Evolutionary conservation across 2,888 invertebrate genomes (phyloP).

Genomic region (Acleris sparsana): DNA sequence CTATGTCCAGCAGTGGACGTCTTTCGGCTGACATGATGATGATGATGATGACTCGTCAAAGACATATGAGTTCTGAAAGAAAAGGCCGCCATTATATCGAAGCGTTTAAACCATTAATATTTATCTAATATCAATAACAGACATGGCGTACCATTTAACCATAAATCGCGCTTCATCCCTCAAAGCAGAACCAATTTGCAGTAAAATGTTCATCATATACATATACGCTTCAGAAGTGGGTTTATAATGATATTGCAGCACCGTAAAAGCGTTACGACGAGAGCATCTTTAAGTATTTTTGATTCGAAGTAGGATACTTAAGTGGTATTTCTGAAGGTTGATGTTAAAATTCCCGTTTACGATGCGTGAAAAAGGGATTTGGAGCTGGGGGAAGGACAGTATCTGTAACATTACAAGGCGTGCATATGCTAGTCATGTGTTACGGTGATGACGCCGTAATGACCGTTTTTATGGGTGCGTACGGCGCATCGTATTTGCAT

Average conservation of each 20-base stretch:
- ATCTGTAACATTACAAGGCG: constrained; percentile 48
- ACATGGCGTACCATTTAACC: constrained; percentile 21
- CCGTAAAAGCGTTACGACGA: constrained; percentile 57
- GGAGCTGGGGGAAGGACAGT: constrained; percentile 53
- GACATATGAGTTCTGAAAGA: too few relatives aligned
- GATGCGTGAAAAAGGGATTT: constrained; percentile 65
- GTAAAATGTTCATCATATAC: constrained; percentile 48
- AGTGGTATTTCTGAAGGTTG: constrained; percentile 56
- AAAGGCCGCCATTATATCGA: not conserved
- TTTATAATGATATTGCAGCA: constrained; percentile 50
- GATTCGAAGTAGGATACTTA: constrained; percentile 55
- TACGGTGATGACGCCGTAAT: constrained; percentile 58
- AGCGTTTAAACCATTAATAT: not conserved
- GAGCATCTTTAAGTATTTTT: constrained; percentile 57
- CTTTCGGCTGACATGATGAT: too few relatives aligned
- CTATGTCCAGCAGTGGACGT: too few relatives aligned
- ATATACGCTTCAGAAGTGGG: constrained; percentile 17
- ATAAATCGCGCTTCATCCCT: constrained; percentile 44
- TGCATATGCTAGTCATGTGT: constrained; percentile 58
- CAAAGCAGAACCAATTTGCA: constrained; percentile 55
- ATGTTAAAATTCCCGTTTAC: constrained; percentile 61
- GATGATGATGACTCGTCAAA: too few relatives aligned
- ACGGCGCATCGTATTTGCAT: constrained; percentile 51
- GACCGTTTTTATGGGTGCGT: constrained; percentile 54
- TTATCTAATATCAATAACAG: constrained; percentile 26